Percentiles rank a stretch among this genome's conserved stretches.
phyloP scores from a whole-genome alignment of 2,888 invertebrate species.

The Cerceris ruficornis region DNA sequence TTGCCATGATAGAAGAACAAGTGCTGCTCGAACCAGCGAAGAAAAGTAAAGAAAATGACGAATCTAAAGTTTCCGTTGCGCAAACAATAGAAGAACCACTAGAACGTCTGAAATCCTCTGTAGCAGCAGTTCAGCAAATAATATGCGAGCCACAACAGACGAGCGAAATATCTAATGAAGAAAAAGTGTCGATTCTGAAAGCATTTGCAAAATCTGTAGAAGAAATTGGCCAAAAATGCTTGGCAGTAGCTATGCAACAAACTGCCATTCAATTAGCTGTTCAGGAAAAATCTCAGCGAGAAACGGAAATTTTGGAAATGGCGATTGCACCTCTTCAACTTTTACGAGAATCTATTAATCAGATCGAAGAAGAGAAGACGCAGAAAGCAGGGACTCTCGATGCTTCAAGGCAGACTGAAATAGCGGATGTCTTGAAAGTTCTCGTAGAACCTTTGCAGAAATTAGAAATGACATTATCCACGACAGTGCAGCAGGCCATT shows the following conservation, averaged over 20 bases:
- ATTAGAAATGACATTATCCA: slow-evolving; percentile 47
- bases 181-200: slow-evolving; percentile 69
- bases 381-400: slow-evolving; percentile 44
- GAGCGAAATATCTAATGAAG: not conserved
- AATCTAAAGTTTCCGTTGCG: slow-evolving; percentile 31
- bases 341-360: slow-evolving; percentile 52
- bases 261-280: slow-evolving; percentile 72
- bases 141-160: slow-evolving; percentile 25
- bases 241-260: slow-evolving; percentile 47
- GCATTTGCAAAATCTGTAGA: slow-evolving; percentile 77
- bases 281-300: slow-evolving; percentile 28
- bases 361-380: slow-evolving; percentile 48
- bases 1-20: slow-evolving; percentile 37
- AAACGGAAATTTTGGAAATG: slow-evolving; percentile 49
- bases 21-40: slow-evolving; percentile 18
- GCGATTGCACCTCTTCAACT: slow-evolving; percentile 48
- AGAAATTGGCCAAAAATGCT: slow-evolving; percentile 43
- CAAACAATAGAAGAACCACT: slow-evolving; percentile 65
- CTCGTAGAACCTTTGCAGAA: slow-evolving; percentile 55
- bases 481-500: slow-evolving; percentile 37
- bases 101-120: slow-evolving; percentile 55
- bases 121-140: slow-evolving; percentile 44
- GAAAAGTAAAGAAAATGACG: slow-evolving; percentile 2
- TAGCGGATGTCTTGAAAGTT: slow-evolving; percentile 30
- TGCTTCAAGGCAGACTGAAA: not conserved